Percentiles rank a stretch among this genome's conserved stretches.
Conservation (phyloP, 2,888 invertebrate genomes). For the Watsonalla binaria region DNA sequence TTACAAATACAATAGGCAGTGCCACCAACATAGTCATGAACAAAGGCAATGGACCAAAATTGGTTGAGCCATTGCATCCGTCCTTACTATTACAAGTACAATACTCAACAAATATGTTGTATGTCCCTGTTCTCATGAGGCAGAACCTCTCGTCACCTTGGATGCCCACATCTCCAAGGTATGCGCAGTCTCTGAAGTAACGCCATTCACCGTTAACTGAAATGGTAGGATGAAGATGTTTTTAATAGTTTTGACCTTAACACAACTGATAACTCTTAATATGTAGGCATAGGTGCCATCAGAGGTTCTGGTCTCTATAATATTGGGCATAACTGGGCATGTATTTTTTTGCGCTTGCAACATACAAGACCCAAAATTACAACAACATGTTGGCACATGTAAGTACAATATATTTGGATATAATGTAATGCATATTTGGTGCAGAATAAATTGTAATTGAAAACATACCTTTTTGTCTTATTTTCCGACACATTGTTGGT, state of each 20-base stretch:
- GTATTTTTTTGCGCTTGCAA: too few relatives aligned
- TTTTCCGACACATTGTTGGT: conserved; percentile 94
- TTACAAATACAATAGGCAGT: conserved; percentile 11
- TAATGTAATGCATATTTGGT: too few relatives aligned
- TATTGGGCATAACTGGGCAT: too few relatives aligned
- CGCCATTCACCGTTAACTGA: conserved; percentile 92
- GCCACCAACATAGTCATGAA: conserved; percentile 19
- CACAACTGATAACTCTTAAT: too few relatives aligned
- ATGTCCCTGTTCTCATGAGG: conserved; percentile 92
- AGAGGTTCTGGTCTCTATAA: too few relatives aligned
- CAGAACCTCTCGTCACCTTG: conserved; percentile 94
- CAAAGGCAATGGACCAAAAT: conserved; percentile 47
- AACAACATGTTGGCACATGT: too few relatives aligned
- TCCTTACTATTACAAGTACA: conserved; percentile 96
- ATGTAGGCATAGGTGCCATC: too few relatives aligned
- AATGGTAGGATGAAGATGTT: conserved; percentile 22
- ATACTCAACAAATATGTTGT: conserved; percentile 95
- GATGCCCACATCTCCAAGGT: conserved; percentile 93
- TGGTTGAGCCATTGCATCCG: conserved; percentile 87
- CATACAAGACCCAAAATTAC: too few relatives aligned
- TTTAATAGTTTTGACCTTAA: neutral
- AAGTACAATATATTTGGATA: too few relatives aligned
- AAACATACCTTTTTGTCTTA: conserved; percentile 88
- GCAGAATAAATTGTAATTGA: neutral
- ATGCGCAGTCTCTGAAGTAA: conserved; percentile 92